Conservation (phyloP, 2,113 vertebrate species). For the Rafetus swinhoei region DNA sequence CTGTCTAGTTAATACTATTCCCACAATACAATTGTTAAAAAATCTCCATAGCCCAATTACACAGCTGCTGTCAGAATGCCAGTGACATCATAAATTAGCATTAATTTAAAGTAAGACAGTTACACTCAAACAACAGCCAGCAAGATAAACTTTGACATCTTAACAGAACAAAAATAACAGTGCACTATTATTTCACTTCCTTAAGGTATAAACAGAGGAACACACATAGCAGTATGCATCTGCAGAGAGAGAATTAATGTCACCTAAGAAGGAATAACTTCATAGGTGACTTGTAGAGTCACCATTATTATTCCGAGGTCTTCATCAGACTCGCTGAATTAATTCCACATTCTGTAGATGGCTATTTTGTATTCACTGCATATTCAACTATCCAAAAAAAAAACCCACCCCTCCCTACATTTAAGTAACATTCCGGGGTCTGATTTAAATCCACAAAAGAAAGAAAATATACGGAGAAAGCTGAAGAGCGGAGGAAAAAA, state of each 20-base stretch:
- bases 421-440: conserved; percentile 21
- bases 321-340: conserved; percentile 48
- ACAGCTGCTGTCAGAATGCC: conserved; percentile 54
- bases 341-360: conserved; percentile 31
- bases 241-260: conserved; percentile 62
- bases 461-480: not conserved
- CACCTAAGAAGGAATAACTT: conserved; percentile 48
- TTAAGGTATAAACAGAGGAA: conserved; percentile 68
- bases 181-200: conserved; percentile 69
- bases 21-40: conserved; percentile 40
- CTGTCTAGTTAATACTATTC: not conserved
- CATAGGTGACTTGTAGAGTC: conserved; percentile 56
- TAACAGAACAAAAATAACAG: conserved; percentile 68
- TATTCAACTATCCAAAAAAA: not conserved
- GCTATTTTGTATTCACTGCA: conserved; percentile 32
- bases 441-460: conserved; percentile 26
- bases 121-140: conserved; percentile 65
- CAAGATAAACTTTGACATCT: conserved; percentile 74
- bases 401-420: not conserved
- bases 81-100: conserved; percentile 68
- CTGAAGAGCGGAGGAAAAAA: not conserved
- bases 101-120: conserved; percentile 72
- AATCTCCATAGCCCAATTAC: conserved; percentile 49
- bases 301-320: conserved; percentile 54
- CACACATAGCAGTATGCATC: conserved; percentile 42